Base-by-base conservation (phyloP, 2,797 vertebrate genomes). In the Alosa sapidissima region DNA sequence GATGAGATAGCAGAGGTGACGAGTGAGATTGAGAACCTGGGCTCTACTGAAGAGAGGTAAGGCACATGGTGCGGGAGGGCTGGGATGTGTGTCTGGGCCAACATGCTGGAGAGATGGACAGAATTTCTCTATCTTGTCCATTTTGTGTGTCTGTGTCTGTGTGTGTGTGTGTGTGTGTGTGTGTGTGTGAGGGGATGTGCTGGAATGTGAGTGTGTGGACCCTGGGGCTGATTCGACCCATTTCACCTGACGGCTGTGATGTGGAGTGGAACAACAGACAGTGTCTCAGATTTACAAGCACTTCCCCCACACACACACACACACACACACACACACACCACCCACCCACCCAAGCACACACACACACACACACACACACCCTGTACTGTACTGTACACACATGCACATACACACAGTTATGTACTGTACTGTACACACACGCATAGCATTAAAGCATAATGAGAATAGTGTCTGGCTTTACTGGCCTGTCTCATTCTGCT, bases 1-100 rank as follows among this genome's bases (percentile, higher is more conserved):
- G 97, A 99, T 97, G 98, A 99, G 97, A 99, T 99, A 94, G 96
- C 97, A 93, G 98, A 99, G 88, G 98, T 99, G 87, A 98, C 98
- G 75, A 97, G 92, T 93, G 98, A 99, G 93, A 99, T 99, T 52
- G 98, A 99, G 92, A 98, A 91, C 94, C 95, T 99, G 94, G 98
- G 97, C 16, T 96, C 96, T 91, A 96, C 96, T 28, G 98, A 99
- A 93, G 98, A 99, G 91, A 96, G 97, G 98, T 99, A 92, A 95
- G 95, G 89, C 85, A 6, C 84, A 84, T 84, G 87, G 91, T 55
- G 65, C 65, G 45, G 48, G 45, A 28, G 62, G 62, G n/a, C 0
- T 13, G 62, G 62, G 2, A 14, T 72, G 65, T 21, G 14, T 78
- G 16, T 72, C 28, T 41, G 33, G 13, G 68, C 33, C 24, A 65